Evolutionary conservation across 2,888 invertebrate genomes (phyloP), one percentile per base, ranked within the genome.

Genomic region (Rhagophthalmus giganteus): DNA sequence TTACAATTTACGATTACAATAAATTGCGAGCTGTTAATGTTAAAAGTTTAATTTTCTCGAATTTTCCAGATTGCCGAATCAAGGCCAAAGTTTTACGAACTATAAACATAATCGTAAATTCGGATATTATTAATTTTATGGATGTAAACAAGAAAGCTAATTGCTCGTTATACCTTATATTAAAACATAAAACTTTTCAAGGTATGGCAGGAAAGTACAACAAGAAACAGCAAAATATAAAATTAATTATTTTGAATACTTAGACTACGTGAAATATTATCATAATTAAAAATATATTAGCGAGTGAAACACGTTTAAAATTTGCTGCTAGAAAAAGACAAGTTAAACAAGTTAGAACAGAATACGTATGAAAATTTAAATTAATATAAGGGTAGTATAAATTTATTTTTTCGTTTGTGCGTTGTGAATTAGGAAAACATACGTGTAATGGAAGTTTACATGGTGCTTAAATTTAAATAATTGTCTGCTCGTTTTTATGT

Each of bases 121-220:
- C 42, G 14, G 41, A 30, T 48, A 53, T 42, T 54, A 44, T 44
- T 54, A 48, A 54, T 48, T 54, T 54, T 48, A 48, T 48, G 31
- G 38, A 44, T 44, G 48, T 54, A 54, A 54, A 54, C 44, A 54
- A 46, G 41, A 27, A 54, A 26, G 15, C 44, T 45, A 48, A 48
- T 45, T 51, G 42, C 28, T 24, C 30, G 24, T 44, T 37, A 33
- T 39, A 34, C 28, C 27, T 45, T 46, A 31, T 24, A 46, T 51
- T 34, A 35, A 30, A 30, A 3, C 9, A 14, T 48, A 40, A 48
- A 39, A 33, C 2, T 30, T 41, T 20, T 20, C 7, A 20, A 20
- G 7, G 20, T 5, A 20, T 5, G 7, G 20, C 7, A 5, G 7
- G 20, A 20, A 20, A 7, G 3, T 5, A 20, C 20, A 5, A 20